A percentile compares a stretch with the other conserved stretches of the same genome.
phyloP scores from a whole-genome alignment of 2,888 invertebrate genomes.

The Nesidiocoris tenuis region DNA sequence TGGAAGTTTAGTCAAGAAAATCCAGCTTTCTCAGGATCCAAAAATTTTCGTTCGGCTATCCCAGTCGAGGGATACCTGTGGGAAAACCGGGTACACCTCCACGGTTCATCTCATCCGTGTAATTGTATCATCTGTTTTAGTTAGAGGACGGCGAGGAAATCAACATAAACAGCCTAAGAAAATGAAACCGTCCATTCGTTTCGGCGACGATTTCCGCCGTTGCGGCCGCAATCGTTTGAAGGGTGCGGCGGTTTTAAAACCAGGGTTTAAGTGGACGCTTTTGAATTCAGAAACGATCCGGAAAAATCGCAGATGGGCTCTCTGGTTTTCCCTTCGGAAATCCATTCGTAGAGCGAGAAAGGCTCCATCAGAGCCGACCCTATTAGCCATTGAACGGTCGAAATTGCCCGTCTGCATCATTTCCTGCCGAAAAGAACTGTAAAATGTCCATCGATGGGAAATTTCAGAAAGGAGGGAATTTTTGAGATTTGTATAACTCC shows the following conservation, averaged over 20 bases:
- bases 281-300: slow-evolving; percentile 14
- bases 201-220: slow-evolving; percentile 14
- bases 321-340: neutral
- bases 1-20: too few species aligned
- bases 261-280: slow-evolving; percentile 15
- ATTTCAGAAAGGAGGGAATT: too few species aligned
- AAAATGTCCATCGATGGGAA: too few species aligned
- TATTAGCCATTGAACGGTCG: neutral
- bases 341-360: neutral
- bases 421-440: too few species aligned
- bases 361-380: neutral
- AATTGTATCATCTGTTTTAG: slow-evolving; percentile 41
- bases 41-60: too few species aligned
- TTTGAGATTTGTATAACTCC: too few species aligned
- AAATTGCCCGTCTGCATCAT: neutral
- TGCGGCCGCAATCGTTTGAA: neutral
- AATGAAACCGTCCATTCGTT: slow-evolving; percentile 27
- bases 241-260: slow-evolving; percentile 3
- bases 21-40: too few species aligned
- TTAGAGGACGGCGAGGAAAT: slow-evolving; percentile 26
- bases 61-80: too few species aligned
- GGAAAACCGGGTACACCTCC: slow-evolving; percentile 42
- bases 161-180: slow-evolving; percentile 42
- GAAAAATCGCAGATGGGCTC: neutral
- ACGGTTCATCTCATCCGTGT: slow-evolving; percentile 44